phyloP scores from a whole-genome alignment of 2,113 vertebrate species.

The Vulpes ferrilata region DNA sequence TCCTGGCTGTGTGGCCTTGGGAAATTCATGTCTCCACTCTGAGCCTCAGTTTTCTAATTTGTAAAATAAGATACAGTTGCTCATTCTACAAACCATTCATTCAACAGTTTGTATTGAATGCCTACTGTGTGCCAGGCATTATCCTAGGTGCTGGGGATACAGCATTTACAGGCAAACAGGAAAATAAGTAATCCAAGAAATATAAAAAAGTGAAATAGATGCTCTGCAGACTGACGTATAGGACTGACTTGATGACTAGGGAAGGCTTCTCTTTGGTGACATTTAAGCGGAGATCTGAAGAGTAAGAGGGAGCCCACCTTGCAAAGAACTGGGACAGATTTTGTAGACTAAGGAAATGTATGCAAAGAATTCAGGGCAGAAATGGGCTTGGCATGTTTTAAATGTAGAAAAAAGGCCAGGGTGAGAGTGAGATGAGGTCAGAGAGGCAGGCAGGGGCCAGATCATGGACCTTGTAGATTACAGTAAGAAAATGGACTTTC shows the following conservation, averaged over 20 bases:
- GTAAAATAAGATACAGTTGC: conserved; percentile 51
- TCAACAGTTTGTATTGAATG: not conserved
- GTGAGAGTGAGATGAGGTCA: conserved; percentile 47
- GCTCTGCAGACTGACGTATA: not conserved
- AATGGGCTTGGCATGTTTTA: not conserved
- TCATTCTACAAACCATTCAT: conserved; percentile 54
- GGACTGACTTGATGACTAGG: not conserved
- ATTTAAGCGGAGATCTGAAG: conserved; percentile 60
- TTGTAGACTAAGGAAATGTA: conserved; percentile 29
- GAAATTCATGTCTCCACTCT: conserved; percentile 37
- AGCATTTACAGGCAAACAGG: not conserved
- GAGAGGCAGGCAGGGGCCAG: conserved; percentile 26
- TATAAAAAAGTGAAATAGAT: not conserved
- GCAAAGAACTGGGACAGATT: conserved; percentile 53
- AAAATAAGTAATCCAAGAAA: conserved; percentile 50
- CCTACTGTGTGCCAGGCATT: not conserved
- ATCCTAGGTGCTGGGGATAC: not conserved
- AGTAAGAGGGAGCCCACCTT: conserved; percentile 1
- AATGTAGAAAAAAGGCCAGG: conserved; percentile 56
- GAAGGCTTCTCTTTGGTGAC: conserved; percentile 13
- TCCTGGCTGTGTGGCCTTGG: conserved; percentile 47
- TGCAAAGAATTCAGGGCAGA: conserved; percentile 19
- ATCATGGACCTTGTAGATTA: not conserved
- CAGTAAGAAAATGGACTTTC: conserved; percentile 3
- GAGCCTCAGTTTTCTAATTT: conserved; percentile 61